phyloP scores from a whole-genome alignment of 2,888 invertebrate species.

The Andrena dorsata region DNA sequence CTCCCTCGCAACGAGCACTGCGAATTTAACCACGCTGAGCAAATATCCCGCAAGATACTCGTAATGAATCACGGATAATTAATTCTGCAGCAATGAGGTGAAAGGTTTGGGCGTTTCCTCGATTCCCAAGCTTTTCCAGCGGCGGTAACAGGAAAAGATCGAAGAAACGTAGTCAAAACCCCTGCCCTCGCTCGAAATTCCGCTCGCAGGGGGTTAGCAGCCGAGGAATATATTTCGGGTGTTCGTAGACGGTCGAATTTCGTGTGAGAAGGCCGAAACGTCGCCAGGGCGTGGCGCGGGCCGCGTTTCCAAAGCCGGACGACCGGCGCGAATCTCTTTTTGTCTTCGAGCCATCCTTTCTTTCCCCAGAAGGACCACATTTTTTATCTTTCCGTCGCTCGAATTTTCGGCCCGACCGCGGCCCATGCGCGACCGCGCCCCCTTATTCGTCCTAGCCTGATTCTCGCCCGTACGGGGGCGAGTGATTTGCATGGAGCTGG shows the following conservation, averaged over 20 bases:
- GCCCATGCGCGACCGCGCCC: slow-evolving; percentile 47
- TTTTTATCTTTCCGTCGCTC: slow-evolving; percentile 23
- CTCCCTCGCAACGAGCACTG: too few species aligned
- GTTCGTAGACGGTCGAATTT: slow-evolving; percentile 77
- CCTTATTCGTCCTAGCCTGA: background rate
- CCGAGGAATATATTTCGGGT: slow-evolving; percentile 51
- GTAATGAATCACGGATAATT: background rate
- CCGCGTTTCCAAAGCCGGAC: slow-evolving; percentile 62
- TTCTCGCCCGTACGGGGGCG: slow-evolving; percentile 2
- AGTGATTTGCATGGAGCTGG: slow-evolving; percentile 69
- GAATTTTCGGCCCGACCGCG: slow-evolving; percentile 52
- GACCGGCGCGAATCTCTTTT: slow-evolving; percentile 79
- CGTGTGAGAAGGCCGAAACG: slow-evolving; percentile 69
- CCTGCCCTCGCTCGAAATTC: slow-evolving; percentile 16
- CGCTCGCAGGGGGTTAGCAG: slow-evolving; percentile 22
- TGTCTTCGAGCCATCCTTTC: slow-evolving; percentile 67
- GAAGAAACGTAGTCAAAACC: background rate
- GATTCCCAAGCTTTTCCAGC: background rate
- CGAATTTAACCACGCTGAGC: background rate
- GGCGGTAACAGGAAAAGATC: background rate
- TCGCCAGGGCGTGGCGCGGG: slow-evolving; percentile 80
- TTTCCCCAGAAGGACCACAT: slow-evolving; percentile 5
- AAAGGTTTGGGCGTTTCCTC: too few species aligned
- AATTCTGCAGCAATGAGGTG: too few species aligned
- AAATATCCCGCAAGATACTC: background rate